These are phyloP conservation scores for Hapalemur alaotrensis DNA, from an alignment of 2,797 vertebrate genomes.

Conservation along the genomic window DNA sequence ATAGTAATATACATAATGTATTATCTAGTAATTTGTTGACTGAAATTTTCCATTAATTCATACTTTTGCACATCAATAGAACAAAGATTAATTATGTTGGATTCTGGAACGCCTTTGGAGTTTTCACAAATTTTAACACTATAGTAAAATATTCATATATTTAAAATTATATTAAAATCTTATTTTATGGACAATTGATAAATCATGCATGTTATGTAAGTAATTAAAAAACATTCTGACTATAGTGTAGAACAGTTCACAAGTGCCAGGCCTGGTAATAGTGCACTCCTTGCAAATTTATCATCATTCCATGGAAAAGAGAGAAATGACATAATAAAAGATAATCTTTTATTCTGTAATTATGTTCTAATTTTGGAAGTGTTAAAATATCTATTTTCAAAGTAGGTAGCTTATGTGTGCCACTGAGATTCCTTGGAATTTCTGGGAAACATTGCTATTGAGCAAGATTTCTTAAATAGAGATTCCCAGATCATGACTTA, in stretches of 20 bases:
- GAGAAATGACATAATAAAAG: background rate
- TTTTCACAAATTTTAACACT: background rate
- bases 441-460: background rate
- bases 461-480: background rate
- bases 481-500: background rate
- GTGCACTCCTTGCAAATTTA: background rate
- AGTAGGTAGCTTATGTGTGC: background rate
- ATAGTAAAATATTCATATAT: background rate
- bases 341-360: background rate
- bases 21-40: background rate
- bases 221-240: conserved; percentile 16
- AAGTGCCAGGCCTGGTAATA: background rate
- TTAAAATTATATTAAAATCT: background rate
- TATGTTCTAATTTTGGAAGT: background rate
- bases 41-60: background rate
- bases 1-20: background rate
- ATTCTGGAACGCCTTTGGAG: background rate
- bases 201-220: background rate
- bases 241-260: background rate
- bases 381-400: background rate
- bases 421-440: background rate
- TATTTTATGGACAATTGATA: background rate
- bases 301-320: background rate
- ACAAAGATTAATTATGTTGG: background rate
- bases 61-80: background rate